These are phyloP conservation scores for Amphipoea lucens DNA, from an alignment of 2,888 invertebrate genomes.

Conservation along the genomic window DNA sequence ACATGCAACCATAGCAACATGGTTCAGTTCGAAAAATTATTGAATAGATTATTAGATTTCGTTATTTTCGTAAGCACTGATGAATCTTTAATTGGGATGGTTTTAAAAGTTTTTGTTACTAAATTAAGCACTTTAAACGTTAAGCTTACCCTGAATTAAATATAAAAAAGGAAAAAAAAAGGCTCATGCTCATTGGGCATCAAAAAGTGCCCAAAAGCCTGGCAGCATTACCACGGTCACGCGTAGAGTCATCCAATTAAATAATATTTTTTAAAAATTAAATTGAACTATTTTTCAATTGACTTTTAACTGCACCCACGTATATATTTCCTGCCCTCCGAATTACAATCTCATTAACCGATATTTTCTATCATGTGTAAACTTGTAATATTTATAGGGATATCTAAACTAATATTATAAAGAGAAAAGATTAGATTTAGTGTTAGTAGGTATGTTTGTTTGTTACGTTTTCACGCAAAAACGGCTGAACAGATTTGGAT, in stretches of 20 bases:
- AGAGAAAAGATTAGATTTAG: neutral
- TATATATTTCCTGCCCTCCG: neutral
- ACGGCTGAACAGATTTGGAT: neutral
- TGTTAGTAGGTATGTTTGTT: neutral
- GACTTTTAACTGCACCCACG: conserved; percentile 16
- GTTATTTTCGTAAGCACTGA: neutral
- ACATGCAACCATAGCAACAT: neutral
- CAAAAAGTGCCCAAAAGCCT: no score
- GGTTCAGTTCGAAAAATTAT: neutral
- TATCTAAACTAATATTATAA: neutral
- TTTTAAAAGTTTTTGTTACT: conserved; percentile 21
- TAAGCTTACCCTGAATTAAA: conserved; percentile 3
- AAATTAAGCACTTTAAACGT: conserved; percentile 12
- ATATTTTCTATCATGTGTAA: neutral
- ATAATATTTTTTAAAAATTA: neutral
- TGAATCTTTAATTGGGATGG: conserved; percentile 7
- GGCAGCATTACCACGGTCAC: no score
- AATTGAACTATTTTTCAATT: conserved; percentile 6
- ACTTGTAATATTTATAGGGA: neutral
- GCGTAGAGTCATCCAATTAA: no score
- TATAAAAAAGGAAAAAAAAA: no score
- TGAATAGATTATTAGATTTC: neutral
- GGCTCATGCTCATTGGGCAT: no score
- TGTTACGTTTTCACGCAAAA: neutral
- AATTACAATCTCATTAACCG: neutral